These are phyloP conservation scores for Alexandromys fortis DNA, from an alignment of 2,113 vertebrate genomes.

Conservation along the genomic window DNA sequence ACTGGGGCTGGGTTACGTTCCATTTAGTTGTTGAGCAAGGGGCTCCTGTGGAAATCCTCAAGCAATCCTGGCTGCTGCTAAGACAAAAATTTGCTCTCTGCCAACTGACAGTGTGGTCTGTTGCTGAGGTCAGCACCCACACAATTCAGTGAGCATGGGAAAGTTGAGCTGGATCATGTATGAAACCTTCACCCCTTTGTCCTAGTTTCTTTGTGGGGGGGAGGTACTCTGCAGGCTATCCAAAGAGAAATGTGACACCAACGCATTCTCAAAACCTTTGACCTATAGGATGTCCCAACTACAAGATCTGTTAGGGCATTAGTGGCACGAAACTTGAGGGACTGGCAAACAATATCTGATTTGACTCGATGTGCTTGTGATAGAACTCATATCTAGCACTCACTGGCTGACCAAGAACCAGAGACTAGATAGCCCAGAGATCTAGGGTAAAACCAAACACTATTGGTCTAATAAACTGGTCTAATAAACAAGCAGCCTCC, in stretches of 20 bases:
- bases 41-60: neutral
- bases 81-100: neutral
- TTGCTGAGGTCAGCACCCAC: neutral
- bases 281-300: neutral
- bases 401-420: neutral
- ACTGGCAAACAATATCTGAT: neutral
- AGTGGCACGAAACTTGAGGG: neutral
- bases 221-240: too few relatives aligned
- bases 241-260: neutral
- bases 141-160: neutral
- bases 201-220: neutral
- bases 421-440: neutral
- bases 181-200: neutral
- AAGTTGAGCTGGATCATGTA: neutral
- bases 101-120: neutral
- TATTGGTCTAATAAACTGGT: neutral
- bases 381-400: neutral
- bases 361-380: neutral
- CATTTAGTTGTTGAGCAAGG: neutral
- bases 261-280: neutral
- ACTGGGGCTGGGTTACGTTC: neutral
- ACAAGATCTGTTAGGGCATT: neutral
- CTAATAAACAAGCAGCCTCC: neutral
- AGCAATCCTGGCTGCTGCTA: neutral
- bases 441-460: neutral